phyloP scores from a whole-genome alignment of 2,113 vertebrate species.

The Brachyistius frenatus region DNA sequence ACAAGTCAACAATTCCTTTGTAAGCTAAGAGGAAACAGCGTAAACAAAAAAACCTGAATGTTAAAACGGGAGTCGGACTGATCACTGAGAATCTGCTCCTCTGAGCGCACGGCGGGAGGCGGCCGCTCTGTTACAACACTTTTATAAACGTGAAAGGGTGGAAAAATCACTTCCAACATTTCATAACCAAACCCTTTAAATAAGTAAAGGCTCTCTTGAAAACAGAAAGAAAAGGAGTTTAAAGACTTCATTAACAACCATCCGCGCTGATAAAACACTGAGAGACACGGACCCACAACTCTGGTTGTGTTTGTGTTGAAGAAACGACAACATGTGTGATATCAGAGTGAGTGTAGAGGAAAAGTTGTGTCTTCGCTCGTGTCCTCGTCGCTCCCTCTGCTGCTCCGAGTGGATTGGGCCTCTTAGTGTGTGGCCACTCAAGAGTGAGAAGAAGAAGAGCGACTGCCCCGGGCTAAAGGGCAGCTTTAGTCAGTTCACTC shows the following conservation, averaged over 20 bases:
- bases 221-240: not conserved
- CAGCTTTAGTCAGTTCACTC: constrained; percentile 79
- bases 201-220: not conserved
- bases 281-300: not conserved
- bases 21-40: too few species aligned
- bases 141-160: not conserved
- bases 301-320: not conserved
- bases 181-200: not conserved
- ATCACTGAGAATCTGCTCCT: too few species aligned
- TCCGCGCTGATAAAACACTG: too few species aligned
- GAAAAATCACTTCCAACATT: not conserved
- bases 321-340: not conserved
- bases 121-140: too few species aligned
- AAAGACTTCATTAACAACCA: too few species aligned
- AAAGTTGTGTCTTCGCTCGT: constrained; percentile 32
- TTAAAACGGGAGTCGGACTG: too few species aligned
- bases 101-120: too few species aligned
- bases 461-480: constrained; percentile 79
- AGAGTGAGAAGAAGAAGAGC: constrained; percentile 78
- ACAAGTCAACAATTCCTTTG: too few species aligned
- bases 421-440: constrained; percentile 82
- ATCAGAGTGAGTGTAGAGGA: not conserved
- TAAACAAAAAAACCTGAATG: too few species aligned
- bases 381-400: constrained; percentile 55
- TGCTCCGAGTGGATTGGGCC: constrained; percentile 61